A percentile compares a stretch with the other conserved stretches of the same genome.
Evolutionary conservation across 2,797 vertebrate genomes (phyloP).

Genomic region (Tinamus major): DNA sequence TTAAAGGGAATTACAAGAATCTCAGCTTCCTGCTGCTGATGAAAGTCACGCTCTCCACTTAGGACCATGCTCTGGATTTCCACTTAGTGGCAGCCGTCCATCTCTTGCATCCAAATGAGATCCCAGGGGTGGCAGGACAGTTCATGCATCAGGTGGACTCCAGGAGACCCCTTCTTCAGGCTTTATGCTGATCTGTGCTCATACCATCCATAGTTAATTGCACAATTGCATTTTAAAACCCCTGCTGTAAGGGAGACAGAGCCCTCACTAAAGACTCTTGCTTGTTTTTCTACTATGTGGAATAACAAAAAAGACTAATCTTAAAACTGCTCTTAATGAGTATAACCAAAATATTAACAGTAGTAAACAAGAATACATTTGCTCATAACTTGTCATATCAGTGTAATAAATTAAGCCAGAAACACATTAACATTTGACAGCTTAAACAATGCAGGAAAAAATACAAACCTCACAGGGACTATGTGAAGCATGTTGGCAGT

Average conservation of each 20-base stretch:
- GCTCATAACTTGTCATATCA: constrained; percentile 72
- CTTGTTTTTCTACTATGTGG: constrained; percentile 48
- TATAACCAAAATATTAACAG: constrained; percentile 72
- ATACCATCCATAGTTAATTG: not conserved
- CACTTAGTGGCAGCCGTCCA: not conserved
- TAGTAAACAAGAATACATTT: constrained; percentile 67
- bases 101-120: not conserved
- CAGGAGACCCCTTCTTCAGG: not conserved
- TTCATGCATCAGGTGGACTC: not conserved
- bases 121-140: not conserved
- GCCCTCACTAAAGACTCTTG: constrained; percentile 3
- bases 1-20: not conserved
- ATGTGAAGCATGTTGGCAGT: constrained; percentile 74
- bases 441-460: constrained; percentile 75
- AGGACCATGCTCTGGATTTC: not conserved
- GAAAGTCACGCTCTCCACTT: not conserved
- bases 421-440: constrained; percentile 73
- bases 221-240: not conserved
- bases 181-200: not conserved
- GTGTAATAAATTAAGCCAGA: constrained; percentile 73
- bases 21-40: not conserved
- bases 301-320: constrained; percentile 78
- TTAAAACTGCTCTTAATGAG: constrained; percentile 76
- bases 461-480: constrained; percentile 61
- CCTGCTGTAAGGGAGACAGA: not conserved